Evolutionary conservation across 2,797 vertebrate genomes (phyloP), one percentile per base, ranked within the genome.

Genomic region (Typhlichthys eigenmanni): DNA sequence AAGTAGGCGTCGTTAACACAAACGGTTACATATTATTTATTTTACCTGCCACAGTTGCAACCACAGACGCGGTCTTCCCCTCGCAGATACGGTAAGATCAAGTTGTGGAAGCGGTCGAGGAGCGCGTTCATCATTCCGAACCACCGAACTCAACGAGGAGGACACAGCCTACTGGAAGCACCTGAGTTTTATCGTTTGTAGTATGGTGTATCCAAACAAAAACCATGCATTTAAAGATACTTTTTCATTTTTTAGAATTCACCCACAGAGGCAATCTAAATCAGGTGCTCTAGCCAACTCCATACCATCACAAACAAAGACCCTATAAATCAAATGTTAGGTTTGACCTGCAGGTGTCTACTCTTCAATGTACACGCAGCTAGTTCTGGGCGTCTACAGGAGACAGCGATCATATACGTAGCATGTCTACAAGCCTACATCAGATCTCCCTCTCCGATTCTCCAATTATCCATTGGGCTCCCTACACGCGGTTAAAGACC

Each of bases 31-130:
- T 29, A 29, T 29, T 14, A 10, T 60, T 65, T 51, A 0, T 66
- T 58, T 92, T 89, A 96, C 95, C 95, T 94, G 70, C 95, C 95
- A 84, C 95, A 96, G 89, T 91, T 93, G 94, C 95, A 96, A 84
- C 93, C 91, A 82, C 95, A 95, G 86, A 95, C 92, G 57, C 93
- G 89, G 76, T 96, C 94, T 75, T 94, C 91, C 64, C 95, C 95
- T 77, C 94, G 77, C 74, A 95, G 78, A 80, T 95, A 92, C 76
- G 93, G 93, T 60, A 95, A 80, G 84, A 96, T 94, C 83, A 95
- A 95, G 92, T 95, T 95, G 92, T 95, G 94, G 87, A 96, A 94
- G 66, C 94, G 93, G 89, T 93, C 92, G 88, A 95, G 82, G 85
- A 96, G 91, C 66, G 93, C 94, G 80, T 95, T 95, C 94, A 96